A percentile compares a stretch with the other conserved stretches of the same genome.
These are phyloP conservation scores for Melieria picta DNA, from an alignment of 2,888 invertebrate genomes.

Conservation along the genomic window DNA sequence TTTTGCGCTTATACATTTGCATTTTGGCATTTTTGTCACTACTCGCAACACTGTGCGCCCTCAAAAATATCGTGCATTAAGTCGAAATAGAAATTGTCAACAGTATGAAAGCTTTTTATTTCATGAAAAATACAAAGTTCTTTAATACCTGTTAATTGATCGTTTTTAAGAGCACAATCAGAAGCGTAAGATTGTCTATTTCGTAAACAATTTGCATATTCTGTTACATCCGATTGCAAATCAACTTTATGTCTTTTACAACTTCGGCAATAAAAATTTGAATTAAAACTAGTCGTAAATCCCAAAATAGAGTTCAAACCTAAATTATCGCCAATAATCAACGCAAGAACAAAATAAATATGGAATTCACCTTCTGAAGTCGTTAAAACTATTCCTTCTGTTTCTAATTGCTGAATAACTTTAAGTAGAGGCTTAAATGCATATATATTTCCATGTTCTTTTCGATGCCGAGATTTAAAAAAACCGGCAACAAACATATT, in stretches of 20 bases:
- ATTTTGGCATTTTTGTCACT: too few relatives aligned
- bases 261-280: conserved; percentile 43
- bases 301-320: conserved; percentile 42
- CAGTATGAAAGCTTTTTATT: conserved; percentile 41
- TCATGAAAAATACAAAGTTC: conserved; percentile 37
- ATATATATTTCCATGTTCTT: conserved; percentile 31
- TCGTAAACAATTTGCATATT: conserved; percentile 30
- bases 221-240: conserved; percentile 27
- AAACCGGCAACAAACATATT: conserved; percentile 39
- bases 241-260: conserved; percentile 40
- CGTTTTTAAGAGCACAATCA: conserved; percentile 30
- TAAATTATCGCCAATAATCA: conserved; percentile 43
- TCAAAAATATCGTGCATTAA: conserved; percentile 49
- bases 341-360: conserved; percentile 35
- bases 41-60: too few relatives aligned
- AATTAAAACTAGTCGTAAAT: conserved; percentile 43
- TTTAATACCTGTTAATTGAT: conserved; percentile 44
- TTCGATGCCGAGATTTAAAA: conserved; percentile 35
- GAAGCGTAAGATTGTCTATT: conserved; percentile 37
- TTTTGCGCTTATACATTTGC: too few relatives aligned
- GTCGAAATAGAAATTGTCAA: conserved; percentile 43
- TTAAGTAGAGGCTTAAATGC: conserved; percentile 23
- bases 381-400: conserved; percentile 16
- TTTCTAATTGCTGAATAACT: conserved; percentile 25
- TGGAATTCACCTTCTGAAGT: conserved; percentile 9